phyloP scores from a whole-genome alignment of 2,888 invertebrate species.

The Apocheima hispidaria region DNA sequence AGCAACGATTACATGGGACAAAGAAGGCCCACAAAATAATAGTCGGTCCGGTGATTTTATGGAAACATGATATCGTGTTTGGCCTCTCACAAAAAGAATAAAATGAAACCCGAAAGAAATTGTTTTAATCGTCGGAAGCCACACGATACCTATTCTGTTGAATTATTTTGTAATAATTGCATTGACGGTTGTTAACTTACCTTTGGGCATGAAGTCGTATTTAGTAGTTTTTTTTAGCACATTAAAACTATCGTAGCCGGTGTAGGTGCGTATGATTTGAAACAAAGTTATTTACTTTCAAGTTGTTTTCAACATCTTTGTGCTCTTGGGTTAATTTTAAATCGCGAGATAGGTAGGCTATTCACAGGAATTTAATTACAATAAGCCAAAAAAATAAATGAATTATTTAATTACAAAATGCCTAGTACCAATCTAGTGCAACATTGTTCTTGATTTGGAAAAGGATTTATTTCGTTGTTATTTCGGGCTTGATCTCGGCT shows the following conservation, averaged over 20 bases:
- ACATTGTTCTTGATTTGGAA: not conserved
- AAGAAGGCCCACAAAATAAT: conserved; percentile 70
- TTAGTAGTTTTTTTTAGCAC: too few species aligned
- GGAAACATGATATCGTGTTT: conserved; percentile 84
- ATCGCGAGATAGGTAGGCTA: too few species aligned
- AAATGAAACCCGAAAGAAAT: conserved; percentile 80
- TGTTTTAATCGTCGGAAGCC: conserved; percentile 84
- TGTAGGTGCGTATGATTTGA: too few species aligned
- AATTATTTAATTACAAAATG: not conserved
- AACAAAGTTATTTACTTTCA: too few species aligned
- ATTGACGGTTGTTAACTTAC: conserved; percentile 17
- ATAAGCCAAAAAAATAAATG: not conserved
- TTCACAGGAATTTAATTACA: not conserved
- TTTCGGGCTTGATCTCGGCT: conserved; percentile 35
- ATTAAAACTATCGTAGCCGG: too few species aligned
- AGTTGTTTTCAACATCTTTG: too few species aligned
- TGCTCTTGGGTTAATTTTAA: too few species aligned
- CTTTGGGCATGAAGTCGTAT: too few species aligned
- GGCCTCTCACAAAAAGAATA: conserved; percentile 82
- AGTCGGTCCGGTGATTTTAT: conserved; percentile 85
- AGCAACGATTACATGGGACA: conserved; percentile 59
- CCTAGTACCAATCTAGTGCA: not conserved
- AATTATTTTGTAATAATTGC: conserved; percentile 33
- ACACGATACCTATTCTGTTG: conserved; percentile 56
- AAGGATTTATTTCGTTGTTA: not conserved